Evolutionary conservation across 2,113 vertebrate species (phyloP).

Genomic region (Ciconia stormi): DNA sequence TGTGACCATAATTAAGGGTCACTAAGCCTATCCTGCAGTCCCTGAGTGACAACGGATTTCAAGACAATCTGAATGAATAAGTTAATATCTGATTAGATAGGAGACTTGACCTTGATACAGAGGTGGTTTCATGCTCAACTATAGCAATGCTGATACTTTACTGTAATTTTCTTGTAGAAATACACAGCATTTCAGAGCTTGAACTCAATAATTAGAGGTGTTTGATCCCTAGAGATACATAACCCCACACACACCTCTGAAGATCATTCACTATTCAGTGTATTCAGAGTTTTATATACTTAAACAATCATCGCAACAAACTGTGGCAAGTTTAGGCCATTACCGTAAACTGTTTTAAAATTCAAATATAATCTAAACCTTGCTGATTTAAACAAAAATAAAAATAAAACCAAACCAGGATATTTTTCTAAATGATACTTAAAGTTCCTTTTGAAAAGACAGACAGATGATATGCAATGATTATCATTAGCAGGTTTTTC

Average conservation of each 20-base stretch:
- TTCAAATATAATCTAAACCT: not conserved
- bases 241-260: not conserved
- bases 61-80: not conserved
- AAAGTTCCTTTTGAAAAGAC: not conserved
- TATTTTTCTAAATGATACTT: not conserved
- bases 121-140: not conserved
- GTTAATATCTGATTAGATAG: slow-evolving; percentile 15
- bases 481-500: not conserved
- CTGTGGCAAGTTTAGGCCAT: not conserved
- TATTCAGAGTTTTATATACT: not conserved
- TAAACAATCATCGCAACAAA: not conserved
- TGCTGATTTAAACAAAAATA: not conserved
- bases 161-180: not conserved
- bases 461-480: not conserved
- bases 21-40: not conserved
- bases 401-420: not conserved
- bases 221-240: not conserved
- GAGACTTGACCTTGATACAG: not conserved
- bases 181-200: not conserved
- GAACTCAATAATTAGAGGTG: not conserved
- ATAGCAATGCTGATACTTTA: not conserved
- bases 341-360: not conserved
- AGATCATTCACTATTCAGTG: not conserved
- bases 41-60: not conserved
- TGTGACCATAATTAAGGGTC: not conserved